Base-by-base conservation (phyloP, 2,113 vertebrate genomes). In the Sturnus vulgaris region DNA sequence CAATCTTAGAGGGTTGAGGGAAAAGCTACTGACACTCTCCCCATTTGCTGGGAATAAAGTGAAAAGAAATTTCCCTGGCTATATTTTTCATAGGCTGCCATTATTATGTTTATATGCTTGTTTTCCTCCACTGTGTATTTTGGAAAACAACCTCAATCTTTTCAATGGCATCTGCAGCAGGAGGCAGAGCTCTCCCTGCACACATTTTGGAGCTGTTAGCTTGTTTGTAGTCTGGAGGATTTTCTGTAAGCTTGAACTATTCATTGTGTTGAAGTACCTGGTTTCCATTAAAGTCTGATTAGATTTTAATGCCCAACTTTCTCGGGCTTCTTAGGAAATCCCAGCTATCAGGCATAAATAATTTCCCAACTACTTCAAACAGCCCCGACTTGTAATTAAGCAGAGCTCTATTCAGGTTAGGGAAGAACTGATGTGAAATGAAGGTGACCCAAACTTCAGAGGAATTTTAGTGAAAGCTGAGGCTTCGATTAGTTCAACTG, bases 61-160 rank as follows among this genome's bases (percentile, higher is more conserved):
- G 86, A 79, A 55, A 86, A 91, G 86, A 91, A 85, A 82, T 95
- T 96, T 95, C 81, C 77, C 61, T 83, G 46, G 69, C 88, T 92
- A 1, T 94, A 79, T 95, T 87, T 95, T 92, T 96, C 94, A 92
- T 76, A 49, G 93, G 46, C 68, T 94, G 77, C 88, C 78, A 93
- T 94, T 94, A 92, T 96, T 88, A 90, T 92, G 86, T 96, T 96
- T 94, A 96, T 93, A 89, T 64, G 86, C 88, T 93, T 95, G 88
- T 95, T 87, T 94, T 86, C 89, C 88, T 95, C 94, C 86, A 46
- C 92, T 86, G 81, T 92, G 85, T 94, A 56, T 86, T 96, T 96
- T 95, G 78, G 93, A 94, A 91, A 94, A 93, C 91, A 94, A 94
- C 86, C 89, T 96, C 91, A 93, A 92, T 95, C 92, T 96, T 95